Base-by-base conservation (phyloP, 2,113 vertebrate genomes). In the Corythornis cristatus region DNA sequence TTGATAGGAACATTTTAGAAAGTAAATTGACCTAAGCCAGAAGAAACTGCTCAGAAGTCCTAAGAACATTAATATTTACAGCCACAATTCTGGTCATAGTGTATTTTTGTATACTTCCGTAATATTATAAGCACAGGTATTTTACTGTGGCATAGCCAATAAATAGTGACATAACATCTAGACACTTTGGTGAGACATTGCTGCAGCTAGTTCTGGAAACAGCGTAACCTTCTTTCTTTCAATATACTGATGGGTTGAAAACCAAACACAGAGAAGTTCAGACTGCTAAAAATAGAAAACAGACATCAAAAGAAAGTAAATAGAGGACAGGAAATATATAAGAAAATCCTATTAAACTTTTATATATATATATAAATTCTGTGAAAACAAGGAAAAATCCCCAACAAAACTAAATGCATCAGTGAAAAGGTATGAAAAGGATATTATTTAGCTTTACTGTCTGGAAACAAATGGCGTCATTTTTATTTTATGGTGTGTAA, bases 241-340 rank as follows among this genome's bases (percentile, higher is more conserved):
- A 80, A 29, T 11, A 74, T 4, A 83, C n/a, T 51, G 88, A 77
- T 7, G 22, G 13, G 33, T 29, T 91, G 56, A 91, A 91, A 94
- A 73, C 12, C 54, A 84, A 78, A 86, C n/a, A 88, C 12, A 87
- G 50, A 72, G 42, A 87, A 85, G 58, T 66, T 86, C 25, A 77
- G 79, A 73, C 60, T 70, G 46, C 82, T 89, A 80, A 83, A 94
- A 93, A 76, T 4, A 85, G 51, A 86, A 92, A 90, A 89, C 5
- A 58, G 15, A 85, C 31, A 15, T 31, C 15, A 64, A 83, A 88
- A 70, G 9, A 74, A 64, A 79, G 56, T 53, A 72, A 83, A 86
- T 19, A 40, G 77, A 79, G 8, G 23, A 26, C 21, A 10, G 3
- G 7, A 18, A 60, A 74, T 16, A 65, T 20, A 11, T 37, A 86